A percentile compares a stretch with the other conserved stretches of the same genome.
These are phyloP conservation scores for Tenebrosternarchus preto DNA, from an alignment of 2,113 vertebrate genomes.

Conservation along the genomic window DNA sequence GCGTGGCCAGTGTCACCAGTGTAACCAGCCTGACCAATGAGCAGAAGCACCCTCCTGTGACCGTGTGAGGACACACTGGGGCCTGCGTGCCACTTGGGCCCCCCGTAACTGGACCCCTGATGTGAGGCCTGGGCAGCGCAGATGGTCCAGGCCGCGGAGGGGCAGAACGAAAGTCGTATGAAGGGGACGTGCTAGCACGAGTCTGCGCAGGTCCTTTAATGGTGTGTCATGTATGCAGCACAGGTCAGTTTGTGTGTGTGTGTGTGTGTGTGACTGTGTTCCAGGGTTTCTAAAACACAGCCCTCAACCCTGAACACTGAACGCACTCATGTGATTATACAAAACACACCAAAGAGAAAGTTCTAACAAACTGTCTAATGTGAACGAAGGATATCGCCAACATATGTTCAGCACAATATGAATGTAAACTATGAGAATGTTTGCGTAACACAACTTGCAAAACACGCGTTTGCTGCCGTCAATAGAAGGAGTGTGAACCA, in stretches of 20 bases:
- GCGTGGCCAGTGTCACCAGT: constrained; percentile 66
- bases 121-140: not conserved
- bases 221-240: constrained; percentile 59
- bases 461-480: not conserved
- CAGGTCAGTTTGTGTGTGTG: constrained; percentile 42
- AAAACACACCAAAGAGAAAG: constrained; percentile 29
- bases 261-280: constrained; percentile 33
- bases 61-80: constrained; percentile 74
- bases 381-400: not conserved
- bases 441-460: too few relatives aligned
- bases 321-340: not conserved
- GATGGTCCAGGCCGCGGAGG: not conserved
- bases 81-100: constrained; percentile 36
- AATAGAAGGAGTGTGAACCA: constrained; percentile 36
- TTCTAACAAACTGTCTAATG: not conserved
- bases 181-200: constrained; percentile 56
- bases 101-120: constrained; percentile 31
- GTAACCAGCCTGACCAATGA: constrained; percentile 76
- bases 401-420: not conserved
- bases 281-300: constrained; percentile 25
- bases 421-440: not conserved
- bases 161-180: constrained; percentile 56
- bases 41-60: constrained; percentile 92
- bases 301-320: not conserved
- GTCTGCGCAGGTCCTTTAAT: constrained; percentile 58